These are phyloP conservation scores for Mormoops blainvillei DNA, from an alignment of 2,113 vertebrate species.

Conservation along the genomic window DNA sequence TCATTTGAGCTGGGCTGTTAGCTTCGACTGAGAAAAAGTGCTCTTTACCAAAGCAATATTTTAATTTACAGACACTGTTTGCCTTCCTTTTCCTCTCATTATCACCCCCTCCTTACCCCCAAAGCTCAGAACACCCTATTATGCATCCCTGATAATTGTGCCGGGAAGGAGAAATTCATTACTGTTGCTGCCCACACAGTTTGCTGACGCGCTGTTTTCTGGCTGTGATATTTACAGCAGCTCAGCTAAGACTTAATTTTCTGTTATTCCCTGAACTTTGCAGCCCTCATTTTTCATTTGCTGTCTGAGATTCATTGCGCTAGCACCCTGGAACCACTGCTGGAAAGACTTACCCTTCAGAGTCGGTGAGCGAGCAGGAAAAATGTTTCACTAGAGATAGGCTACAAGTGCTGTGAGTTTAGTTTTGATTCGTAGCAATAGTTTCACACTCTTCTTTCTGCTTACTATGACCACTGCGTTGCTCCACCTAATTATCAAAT, in stretches of 20 bases:
- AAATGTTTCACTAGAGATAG: constrained; percentile 43
- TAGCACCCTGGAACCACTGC: constrained; percentile 2
- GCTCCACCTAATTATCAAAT: constrained; percentile 32
- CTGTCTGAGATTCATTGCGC: neutral
- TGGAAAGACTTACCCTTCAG: constrained; percentile 63
- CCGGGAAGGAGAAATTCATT: neutral
- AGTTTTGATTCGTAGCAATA: constrained; percentile 27
- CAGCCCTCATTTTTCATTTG: constrained; percentile 47
- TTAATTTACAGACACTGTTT: neutral
- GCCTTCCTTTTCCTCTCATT: neutral
- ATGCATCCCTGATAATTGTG: neutral
- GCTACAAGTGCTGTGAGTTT: constrained; percentile 5
- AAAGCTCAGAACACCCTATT: neutral
- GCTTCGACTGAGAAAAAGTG: neutral
- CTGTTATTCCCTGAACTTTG: constrained; percentile 51
- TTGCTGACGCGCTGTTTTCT: neutral
- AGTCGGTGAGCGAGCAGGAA: constrained; percentile 44
- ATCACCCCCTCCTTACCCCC: neutral
- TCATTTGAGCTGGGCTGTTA: neutral
- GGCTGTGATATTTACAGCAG: neutral
- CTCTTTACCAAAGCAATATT: neutral
- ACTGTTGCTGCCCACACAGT: neutral
- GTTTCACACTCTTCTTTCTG: neutral
- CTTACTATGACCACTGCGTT: neutral
- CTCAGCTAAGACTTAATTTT: constrained; percentile 49